Evolutionary conservation across 2,797 vertebrate genomes (phyloP).

Genomic region (Lithobates sylvaticus): DNA sequence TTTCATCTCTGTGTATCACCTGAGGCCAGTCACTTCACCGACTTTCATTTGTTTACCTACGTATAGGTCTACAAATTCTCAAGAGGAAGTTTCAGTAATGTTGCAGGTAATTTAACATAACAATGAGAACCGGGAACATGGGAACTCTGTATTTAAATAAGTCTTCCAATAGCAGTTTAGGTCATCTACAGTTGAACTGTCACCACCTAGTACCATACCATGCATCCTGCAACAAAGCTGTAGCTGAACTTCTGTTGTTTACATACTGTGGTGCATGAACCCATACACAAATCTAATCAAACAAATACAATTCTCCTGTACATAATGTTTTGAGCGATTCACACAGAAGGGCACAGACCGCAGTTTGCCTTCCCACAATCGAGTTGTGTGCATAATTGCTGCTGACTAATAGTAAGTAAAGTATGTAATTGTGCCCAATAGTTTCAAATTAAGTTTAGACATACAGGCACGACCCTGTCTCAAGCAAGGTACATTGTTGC

Average conservation of each 20-base stretch:
- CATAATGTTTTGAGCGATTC: conserved; percentile 5
- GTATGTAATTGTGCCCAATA: background rate
- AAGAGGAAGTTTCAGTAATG: too few relatives aligned
- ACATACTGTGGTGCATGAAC: conserved; percentile 17
- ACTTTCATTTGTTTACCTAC: too few relatives aligned
- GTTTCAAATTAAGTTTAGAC: background rate
- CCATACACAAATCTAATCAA: conserved; percentile 24
- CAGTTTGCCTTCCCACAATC: conserved; percentile 33
- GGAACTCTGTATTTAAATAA: background rate
- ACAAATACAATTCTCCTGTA: conserved; percentile 5
- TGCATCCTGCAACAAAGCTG: background rate
- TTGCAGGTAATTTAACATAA: too few relatives aligned
- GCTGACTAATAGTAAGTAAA: background rate
- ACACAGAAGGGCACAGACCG: conserved; percentile 10
- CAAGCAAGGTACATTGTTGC: background rate
- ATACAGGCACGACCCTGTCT: background rate
- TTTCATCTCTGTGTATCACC: too few relatives aligned
- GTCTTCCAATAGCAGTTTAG: too few relatives aligned
- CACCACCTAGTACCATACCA: background rate
- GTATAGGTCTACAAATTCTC: too few relatives aligned
- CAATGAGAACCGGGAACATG: too few relatives aligned
- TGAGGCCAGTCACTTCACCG: too few relatives aligned
- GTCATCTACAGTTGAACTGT: background rate
- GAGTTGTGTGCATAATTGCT: background rate
- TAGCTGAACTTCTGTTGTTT: conserved; percentile 13